Percentiles rank a stretch among this genome's conserved stretches.
Evolutionary conservation across 2,113 vertebrate genomes (phyloP).

Genomic region (Alethe castanea): DNA sequence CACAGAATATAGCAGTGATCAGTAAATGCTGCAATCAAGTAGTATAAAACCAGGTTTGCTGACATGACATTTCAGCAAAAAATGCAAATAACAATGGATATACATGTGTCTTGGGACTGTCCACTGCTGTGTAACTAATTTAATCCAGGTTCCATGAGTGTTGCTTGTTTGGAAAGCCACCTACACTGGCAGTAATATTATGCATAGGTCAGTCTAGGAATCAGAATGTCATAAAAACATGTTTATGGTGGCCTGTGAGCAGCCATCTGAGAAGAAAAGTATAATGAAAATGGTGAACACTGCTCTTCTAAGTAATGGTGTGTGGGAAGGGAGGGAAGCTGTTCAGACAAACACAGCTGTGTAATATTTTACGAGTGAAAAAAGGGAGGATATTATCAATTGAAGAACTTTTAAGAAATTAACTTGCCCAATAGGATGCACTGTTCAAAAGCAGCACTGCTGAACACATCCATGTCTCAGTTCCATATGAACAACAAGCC

Average conservation of each 20-base stretch:
- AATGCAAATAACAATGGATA: not conserved
- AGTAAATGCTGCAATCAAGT: not conserved
- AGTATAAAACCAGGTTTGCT: not conserved
- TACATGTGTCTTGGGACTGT: not conserved
- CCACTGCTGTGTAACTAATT: not conserved
- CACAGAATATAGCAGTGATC: not conserved
- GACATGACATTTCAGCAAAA: not conserved
- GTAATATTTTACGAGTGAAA: not conserved
- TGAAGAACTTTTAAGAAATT: not conserved
- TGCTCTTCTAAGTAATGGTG: not conserved
- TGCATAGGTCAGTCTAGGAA: not conserved
- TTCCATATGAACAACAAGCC: not conserved
- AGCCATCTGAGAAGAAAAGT: not conserved
- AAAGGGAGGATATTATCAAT: not conserved
- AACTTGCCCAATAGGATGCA: not conserved
- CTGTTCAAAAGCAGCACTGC: not conserved
- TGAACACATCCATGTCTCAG: not conserved
- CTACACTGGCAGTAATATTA: not conserved
- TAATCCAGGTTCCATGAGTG: not conserved
- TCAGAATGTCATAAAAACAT: not conserved
- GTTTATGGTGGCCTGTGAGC: not conserved
- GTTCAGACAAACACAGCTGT: not conserved
- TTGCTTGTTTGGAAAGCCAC: not conserved
- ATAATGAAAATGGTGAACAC: not conserved
- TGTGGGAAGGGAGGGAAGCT: not conserved